Evolutionary conservation across 2,888 invertebrate genomes (phyloP).

Genomic region (Gortyna flavago): DNA sequence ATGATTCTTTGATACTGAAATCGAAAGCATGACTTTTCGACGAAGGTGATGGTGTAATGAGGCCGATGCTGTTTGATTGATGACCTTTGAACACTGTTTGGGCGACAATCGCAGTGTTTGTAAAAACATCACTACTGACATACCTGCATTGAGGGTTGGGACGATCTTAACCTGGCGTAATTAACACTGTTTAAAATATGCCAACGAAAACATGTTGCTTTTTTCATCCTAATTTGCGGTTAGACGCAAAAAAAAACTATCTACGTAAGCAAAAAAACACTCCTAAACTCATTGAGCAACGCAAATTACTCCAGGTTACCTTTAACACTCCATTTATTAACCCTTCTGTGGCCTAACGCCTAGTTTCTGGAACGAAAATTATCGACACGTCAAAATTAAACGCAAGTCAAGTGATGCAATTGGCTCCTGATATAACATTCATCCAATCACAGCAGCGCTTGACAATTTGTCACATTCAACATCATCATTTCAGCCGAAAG

Average conservation of each 20-base stretch:
- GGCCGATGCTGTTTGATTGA: constrained; percentile 18
- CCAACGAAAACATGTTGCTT: not conserved
- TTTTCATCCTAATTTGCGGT: not conserved
- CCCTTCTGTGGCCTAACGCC: not conserved
- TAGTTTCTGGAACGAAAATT: not conserved
- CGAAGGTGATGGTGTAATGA: constrained; percentile 32
- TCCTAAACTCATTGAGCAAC: not conserved
- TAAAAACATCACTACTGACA: constrained; percentile 3
- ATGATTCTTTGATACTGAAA: constrained; percentile 8
- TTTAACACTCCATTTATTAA: constrained; percentile 44
- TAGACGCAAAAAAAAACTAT: not conserved
- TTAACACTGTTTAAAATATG: constrained; percentile 7
- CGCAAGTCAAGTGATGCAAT: not conserved
- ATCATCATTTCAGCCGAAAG: not conserved
- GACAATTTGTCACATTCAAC: not conserved
- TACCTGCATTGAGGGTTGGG: not conserved
- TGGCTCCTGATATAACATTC: not conserved
- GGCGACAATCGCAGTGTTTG: constrained; percentile 7
- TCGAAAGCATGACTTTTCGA: constrained; percentile 35
- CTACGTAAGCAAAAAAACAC: not conserved
- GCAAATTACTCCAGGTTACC: constrained; percentile 9
- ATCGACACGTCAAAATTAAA: not conserved
- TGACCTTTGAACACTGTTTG: constrained; percentile 9
- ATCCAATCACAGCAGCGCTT: not conserved
- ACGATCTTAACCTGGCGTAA: not conserved